phyloP scores from a whole-genome alignment of 2,888 invertebrate genomes.

The Dryomyza anilis region DNA sequence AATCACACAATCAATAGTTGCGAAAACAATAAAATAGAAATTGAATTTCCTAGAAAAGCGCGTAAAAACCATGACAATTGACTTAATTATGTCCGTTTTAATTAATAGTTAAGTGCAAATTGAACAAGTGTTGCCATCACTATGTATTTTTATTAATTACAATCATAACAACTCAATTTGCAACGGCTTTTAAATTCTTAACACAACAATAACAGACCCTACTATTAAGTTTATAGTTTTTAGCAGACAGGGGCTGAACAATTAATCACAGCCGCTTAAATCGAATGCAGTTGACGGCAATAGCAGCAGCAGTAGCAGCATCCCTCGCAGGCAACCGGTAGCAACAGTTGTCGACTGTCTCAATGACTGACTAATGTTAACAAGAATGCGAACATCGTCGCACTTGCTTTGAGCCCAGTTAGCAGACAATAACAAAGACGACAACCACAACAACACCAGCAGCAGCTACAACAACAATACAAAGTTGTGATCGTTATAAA shows the following conservation, averaged over 20 bases:
- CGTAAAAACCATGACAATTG: not conserved
- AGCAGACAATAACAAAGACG: too few species aligned
- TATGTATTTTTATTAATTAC: not conserved
- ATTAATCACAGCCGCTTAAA: conserved; percentile 14
- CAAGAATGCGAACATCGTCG: not conserved
- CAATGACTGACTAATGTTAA: conserved; percentile 5
- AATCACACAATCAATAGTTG: too few species aligned
- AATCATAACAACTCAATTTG: conserved; percentile 2
- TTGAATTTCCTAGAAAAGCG: not conserved
- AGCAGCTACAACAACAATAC: too few species aligned
- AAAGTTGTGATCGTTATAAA: too few species aligned
- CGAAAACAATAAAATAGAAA: not conserved
- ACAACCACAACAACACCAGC: too few species aligned
- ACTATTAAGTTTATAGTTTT: too few species aligned
- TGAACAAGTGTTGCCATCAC: not conserved
- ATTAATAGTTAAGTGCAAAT: not conserved
- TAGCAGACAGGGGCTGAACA: not conserved
- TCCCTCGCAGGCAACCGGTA: not conserved
- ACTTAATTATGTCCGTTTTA: not conserved
- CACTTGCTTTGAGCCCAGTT: too few species aligned
- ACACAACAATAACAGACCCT: not conserved
- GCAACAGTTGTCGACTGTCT: too few species aligned
- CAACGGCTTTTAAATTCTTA: too few species aligned
- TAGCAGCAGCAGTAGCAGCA: too few species aligned
- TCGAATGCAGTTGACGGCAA: too few species aligned